Percentiles rank a stretch among this genome's conserved stretches.
These are phyloP conservation scores for Torymus texanus DNA, from an alignment of 2,888 invertebrate species.

Conservation along the genomic window DNA sequence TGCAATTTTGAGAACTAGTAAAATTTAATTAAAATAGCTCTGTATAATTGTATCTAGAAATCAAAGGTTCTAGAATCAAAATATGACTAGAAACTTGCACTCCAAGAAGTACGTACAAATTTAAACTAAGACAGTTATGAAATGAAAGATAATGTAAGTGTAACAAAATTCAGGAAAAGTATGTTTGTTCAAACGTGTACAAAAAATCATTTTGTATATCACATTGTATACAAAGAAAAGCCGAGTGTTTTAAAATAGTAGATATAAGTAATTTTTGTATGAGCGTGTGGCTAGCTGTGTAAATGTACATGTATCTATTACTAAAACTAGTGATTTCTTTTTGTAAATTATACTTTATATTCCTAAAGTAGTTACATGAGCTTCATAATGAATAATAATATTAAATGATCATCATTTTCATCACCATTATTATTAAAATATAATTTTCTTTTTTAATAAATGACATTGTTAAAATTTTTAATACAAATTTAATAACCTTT, in stretches of 20 bases:
- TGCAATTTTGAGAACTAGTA: constrained; percentile 30
- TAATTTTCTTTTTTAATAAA: constrained; percentile 49
- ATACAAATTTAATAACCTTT: constrained; percentile 19
- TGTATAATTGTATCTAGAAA: constrained; percentile 47
- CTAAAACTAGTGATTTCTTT: constrained; percentile 43
- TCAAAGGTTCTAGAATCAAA: constrained; percentile 47
- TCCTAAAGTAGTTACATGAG: constrained; percentile 41
- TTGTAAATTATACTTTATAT: constrained; percentile 53
- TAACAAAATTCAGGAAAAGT: constrained; percentile 38
- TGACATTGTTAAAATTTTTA: constrained; percentile 32
- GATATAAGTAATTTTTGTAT: constrained; percentile 51
- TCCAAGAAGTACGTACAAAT: constrained; percentile 53
- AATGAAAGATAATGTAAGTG: constrained; percentile 39
- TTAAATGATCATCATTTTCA: constrained; percentile 40
- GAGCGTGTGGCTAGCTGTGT: constrained; percentile 48
- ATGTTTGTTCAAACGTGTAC: constrained; percentile 50
- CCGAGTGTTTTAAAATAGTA: constrained; percentile 49
- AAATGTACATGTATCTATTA: constrained; percentile 49
- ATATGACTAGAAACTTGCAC: constrained; percentile 52
- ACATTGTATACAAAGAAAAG: constrained; percentile 51
- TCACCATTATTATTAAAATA: constrained; percentile 39
- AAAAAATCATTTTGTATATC: constrained; percentile 50
- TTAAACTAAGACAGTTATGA: constrained; percentile 48
- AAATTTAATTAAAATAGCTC: constrained; percentile 31
- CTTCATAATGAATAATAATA: constrained; percentile 41